Evolutionary conservation across 2,113 vertebrate species (phyloP), one percentile per base, ranked within the genome.

Genomic region (Tamias sibiricus): DNA sequence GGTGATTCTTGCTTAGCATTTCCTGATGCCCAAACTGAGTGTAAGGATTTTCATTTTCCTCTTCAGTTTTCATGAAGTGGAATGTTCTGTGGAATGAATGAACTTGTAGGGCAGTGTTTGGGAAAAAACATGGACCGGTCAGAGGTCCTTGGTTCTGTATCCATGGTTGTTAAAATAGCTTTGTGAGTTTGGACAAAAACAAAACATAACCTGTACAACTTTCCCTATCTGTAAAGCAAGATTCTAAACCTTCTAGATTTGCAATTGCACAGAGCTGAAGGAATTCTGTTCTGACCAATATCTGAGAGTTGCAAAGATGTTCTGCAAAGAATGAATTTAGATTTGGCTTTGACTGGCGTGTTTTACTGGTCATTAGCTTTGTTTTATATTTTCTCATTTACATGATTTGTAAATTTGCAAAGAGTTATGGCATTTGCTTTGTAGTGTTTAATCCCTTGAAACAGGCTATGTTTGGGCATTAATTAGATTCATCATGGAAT

Each of bases 351-450:
- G 69, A 93, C 77, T 54, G 44, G 32, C 6, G 35, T 54, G n/a
- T 12, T 66, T 84, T 90, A 66, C 47, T 85, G 44, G 16, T 86
- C 37, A 30, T 28, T 64, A 83, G 14, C n/a, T 77, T 74, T 44
- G n/a, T 92, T 77, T 82, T 92, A 10, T 40, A 72, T 52, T 12
- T 89, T 91, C 32, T 37, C 64, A 84, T 47, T 79, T 92, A n/a
- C 52, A 35, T 59, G 35, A 89, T 16, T 57, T 81, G 32, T 76
- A 52, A 54, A 35, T 91, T 93, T 89, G 5, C 30, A 62, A 32
- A 22, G 40, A 68, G 8, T 77, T 92, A 52, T 52, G 81, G 24
- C 28, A 8, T 71, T 84, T 82, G 26, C 13, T 90, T n/a, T 89
- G 9, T 69, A 11, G n/a, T 87, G 7, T 74, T 92, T 47, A 62